These are phyloP conservation scores for Trichoplusia ni DNA, from an alignment of 1,140 invertebrate species.

Conservation along the genomic window DNA sequence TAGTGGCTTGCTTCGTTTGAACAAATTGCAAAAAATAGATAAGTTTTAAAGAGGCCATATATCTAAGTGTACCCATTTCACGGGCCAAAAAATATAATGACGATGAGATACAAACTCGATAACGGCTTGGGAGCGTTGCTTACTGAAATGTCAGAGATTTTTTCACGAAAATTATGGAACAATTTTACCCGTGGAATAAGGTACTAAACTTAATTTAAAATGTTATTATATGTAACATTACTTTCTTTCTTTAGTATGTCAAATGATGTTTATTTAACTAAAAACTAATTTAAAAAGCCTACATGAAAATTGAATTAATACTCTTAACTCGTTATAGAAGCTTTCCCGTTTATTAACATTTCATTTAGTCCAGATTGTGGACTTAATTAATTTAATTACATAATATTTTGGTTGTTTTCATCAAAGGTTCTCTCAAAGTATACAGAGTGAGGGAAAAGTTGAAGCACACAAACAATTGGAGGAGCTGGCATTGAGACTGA, in stretches of 20 bases:
- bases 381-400: too few relatives aligned
- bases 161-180: constrained; percentile 12
- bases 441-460: too few relatives aligned
- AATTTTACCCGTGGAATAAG: constrained; percentile 18
- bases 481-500: too few relatives aligned
- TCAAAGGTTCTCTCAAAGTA: too few relatives aligned
- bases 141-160: constrained; percentile 9
- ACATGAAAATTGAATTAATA: too few relatives aligned
- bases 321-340: too few relatives aligned
- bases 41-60: constrained; percentile 6
- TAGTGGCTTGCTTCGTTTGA: neutral
- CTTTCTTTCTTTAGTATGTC: constrained; percentile 5
- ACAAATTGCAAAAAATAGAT: neutral
- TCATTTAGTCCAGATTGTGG: too few relatives aligned
- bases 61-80: constrained; percentile 17
- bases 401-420: too few relatives aligned
- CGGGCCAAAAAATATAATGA: constrained; percentile 25
- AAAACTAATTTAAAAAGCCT: too few relatives aligned
- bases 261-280: neutral
- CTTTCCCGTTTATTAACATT: too few relatives aligned
- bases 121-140: constrained; percentile 8
- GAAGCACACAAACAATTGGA: too few relatives aligned
- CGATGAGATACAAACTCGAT: constrained; percentile 9
- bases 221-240: constrained; percentile 7
- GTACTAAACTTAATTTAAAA: constrained; percentile 15